Percentiles rank a stretch among this genome's conserved stretches.
Evolutionary conservation across 2,888 invertebrate species (phyloP).

Genomic region (Dynastes grantii): DNA sequence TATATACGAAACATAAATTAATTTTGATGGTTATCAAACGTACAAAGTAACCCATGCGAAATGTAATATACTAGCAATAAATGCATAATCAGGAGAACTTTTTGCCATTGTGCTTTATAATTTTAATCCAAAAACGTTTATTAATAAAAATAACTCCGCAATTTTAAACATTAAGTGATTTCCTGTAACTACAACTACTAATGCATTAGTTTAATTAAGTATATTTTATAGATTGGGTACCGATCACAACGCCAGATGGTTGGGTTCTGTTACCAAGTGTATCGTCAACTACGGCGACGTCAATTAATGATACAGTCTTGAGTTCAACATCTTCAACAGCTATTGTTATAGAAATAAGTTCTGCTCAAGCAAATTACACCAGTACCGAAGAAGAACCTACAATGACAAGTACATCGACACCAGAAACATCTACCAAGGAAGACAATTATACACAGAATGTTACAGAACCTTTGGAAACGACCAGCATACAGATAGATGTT

Average conservation of each 20-base stretch:
- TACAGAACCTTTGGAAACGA: conserved; percentile 31
- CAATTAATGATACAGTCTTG: conserved; percentile 59
- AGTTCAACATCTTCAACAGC: conserved; percentile 59
- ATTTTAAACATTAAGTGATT: too few relatives aligned
- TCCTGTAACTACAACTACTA: too few relatives aligned
- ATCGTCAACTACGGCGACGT: conserved; percentile 57
- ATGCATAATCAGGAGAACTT: too few relatives aligned
- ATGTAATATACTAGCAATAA: background rate
- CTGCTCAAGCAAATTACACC: conserved; percentile 51
- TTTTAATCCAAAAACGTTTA: too few relatives aligned
- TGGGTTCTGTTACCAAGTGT: conserved; percentile 76
- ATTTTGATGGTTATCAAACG: conserved; percentile 1
- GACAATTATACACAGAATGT: conserved; percentile 19
- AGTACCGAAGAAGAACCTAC: conserved; percentile 30
- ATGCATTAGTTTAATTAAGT: background rate
- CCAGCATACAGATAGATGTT: conserved; percentile 9
- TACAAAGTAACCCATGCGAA: background rate
- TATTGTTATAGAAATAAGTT: conserved; percentile 54
- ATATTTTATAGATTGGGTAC: conserved; percentile 72
- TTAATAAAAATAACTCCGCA: too few relatives aligned
- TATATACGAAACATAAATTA: background rate
- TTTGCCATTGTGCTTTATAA: too few relatives aligned
- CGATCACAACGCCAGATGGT: conserved; percentile 78
- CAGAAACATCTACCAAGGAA: conserved; percentile 59
- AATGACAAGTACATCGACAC: conserved; percentile 44